These are phyloP conservation scores for cat (Felis catus) DNA, from an alignment of 2,113 vertebrate genomes.

Conservation along the genomic window F.catus_Fca126_mat1.0 CM031423.1:25749001-25749500, in stretches of 20 bases:
- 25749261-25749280: rapidly evolving
- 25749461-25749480: not conserved
- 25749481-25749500: not conserved
- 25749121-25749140: not conserved
- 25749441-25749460: not conserved
- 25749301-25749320: constrained; percentile 40
- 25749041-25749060: not conserved
- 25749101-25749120: not conserved
- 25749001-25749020: not conserved
- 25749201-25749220: rapidly evolving
- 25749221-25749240: not conserved
- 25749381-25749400: not conserved
- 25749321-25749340: constrained; percentile 60
- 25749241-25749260: not conserved
- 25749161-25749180: not conserved
- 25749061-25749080: not conserved
- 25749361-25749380: not conserved
- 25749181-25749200: rapidly evolving
- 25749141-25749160: not conserved
- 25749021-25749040: not conserved
- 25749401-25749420: constrained; percentile 46
- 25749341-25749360: constrained; percentile 6
- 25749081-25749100: not conserved
- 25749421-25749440: not conserved
- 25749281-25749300: not conserved